Conservation (phyloP, 2,113 vertebrate genomes). For the Telmatochromis sp. region DNA sequence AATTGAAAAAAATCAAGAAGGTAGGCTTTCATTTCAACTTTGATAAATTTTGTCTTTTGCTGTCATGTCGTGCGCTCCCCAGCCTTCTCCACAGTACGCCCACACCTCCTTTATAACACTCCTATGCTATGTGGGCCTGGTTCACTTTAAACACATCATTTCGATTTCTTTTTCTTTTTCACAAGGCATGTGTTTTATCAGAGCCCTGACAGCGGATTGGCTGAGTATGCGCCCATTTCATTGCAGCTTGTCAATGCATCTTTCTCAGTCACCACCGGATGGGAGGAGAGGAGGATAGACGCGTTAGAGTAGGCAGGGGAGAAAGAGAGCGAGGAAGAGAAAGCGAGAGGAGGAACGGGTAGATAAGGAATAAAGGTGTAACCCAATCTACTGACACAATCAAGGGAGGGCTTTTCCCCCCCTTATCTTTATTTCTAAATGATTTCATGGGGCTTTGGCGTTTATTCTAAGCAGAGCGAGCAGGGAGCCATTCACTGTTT, state of each 20-base stretch:
- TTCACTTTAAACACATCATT: background rate
- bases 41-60: background rate
- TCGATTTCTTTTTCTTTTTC: background rate
- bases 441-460: background rate
- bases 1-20: background rate
- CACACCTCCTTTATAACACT: background rate
- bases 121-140: background rate
- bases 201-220: conserved; percentile 36
- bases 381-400: background rate
- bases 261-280: conserved; percentile 47
- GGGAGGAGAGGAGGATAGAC: conserved; percentile 50
- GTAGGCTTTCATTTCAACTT: background rate
- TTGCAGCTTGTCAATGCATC: conserved; percentile 60
- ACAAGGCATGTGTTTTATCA: background rate
- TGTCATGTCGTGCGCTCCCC: background rate
- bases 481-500: background rate
- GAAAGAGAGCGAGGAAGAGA: conserved; percentile 21
- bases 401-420: background rate
- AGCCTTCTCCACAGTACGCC: background rate
- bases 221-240: conserved; percentile 45
- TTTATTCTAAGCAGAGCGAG: background rate
- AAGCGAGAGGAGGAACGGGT: conserved; percentile 11
- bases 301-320: conserved; percentile 28
- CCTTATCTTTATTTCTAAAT: background rate
- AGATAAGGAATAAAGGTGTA: conserved; percentile 29